These are phyloP conservation scores for Coleophora flavipennella DNA, from an alignment of 2,888 invertebrate species.

Conservation along the genomic window DNA sequence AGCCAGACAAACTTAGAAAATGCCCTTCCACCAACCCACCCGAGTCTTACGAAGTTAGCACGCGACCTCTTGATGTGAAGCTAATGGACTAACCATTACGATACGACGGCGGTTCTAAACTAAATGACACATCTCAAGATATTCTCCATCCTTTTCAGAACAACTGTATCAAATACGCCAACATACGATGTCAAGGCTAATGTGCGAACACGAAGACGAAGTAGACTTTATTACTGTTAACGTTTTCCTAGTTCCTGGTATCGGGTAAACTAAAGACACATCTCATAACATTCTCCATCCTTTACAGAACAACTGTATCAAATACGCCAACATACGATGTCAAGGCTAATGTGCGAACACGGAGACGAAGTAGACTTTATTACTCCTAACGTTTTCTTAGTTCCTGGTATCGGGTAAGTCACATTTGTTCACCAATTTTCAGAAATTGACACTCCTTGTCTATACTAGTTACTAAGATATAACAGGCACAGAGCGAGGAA, in stretches of 20 bases:
- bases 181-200: slow-evolving; percentile 77
- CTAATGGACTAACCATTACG: too few species aligned
- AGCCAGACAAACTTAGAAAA: too few species aligned
- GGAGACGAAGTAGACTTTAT: slow-evolving; percentile 68
- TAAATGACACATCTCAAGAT: too few species aligned
- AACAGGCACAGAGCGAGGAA: too few species aligned
- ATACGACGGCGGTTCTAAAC: too few species aligned
- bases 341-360: slow-evolving; percentile 84
- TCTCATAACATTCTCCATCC: neutral
- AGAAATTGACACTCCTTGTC: too few species aligned
- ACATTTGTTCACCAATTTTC: too few species aligned
- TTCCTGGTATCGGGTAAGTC: slow-evolving; percentile 24
- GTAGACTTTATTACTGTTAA: slow-evolving; percentile 25
- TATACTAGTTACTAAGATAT: too few species aligned
- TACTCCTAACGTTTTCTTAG: slow-evolving; percentile 23
- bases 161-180: slow-evolving; percentile 85
- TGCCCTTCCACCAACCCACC: too few species aligned
- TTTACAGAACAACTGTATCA: slow-evolving; percentile 80
- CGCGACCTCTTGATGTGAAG: too few species aligned
- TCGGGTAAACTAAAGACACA: too few species aligned
- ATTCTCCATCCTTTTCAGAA: slow-evolving; percentile 46
- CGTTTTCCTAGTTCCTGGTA: slow-evolving; percentile 13
- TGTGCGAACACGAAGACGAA: slow-evolving; percentile 85
- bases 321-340: slow-evolving; percentile 79
- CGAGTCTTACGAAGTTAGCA: too few species aligned